phyloP scores from a whole-genome alignment of 2,797 vertebrate species.

The Phrynocephalus vlangalii region DNA sequence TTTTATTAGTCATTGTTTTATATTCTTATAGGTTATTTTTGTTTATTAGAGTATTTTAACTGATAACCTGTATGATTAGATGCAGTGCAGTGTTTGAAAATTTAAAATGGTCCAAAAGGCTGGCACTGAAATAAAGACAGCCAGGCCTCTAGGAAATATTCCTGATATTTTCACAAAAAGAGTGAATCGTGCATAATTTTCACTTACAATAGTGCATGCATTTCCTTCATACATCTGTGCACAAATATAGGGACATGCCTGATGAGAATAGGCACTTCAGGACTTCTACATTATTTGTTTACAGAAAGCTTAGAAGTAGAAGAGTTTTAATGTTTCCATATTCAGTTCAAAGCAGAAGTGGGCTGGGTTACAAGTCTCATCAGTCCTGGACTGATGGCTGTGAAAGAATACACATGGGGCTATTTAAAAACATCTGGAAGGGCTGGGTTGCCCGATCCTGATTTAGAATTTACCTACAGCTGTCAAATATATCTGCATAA shows the following conservation, averaged over 20 bases:
- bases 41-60: no score
- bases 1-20: no score
- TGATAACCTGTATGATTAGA: no score
- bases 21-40: no score
- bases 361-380: no score
- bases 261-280: not conserved
- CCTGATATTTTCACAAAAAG: not conserved
- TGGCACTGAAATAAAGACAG: not conserved
- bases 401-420: no score
- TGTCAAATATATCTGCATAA: rapidly evolving
- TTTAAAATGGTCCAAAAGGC: no score
- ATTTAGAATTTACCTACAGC: not conserved
- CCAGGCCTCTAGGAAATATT: not conserved
- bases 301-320: not conserved
- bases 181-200: not conserved
- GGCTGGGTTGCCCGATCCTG: not conserved
- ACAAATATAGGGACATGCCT: not conserved
- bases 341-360: no score
- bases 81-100: no score
- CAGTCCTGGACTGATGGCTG: no score
- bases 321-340: not conserved
- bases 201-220: not conserved
- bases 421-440: no score
- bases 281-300: not conserved
- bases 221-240: not conserved